These are phyloP conservation scores for Odontomyia ornata DNA, from an alignment of 2,888 invertebrate genomes.

Conservation along the genomic window DNA sequence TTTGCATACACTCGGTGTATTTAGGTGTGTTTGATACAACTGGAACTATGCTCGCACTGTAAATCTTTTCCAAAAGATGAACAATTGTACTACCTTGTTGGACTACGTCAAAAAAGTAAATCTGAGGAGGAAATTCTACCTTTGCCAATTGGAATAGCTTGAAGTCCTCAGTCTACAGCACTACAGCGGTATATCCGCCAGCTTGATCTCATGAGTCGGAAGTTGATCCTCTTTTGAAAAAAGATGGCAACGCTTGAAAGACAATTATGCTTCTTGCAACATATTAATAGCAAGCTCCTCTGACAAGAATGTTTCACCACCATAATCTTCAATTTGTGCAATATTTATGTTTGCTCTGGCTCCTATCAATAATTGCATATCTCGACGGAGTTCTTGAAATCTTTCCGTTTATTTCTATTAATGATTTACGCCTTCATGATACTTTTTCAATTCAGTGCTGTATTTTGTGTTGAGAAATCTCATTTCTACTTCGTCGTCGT, in stretches of 20 bases:
- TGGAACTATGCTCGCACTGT: conserved; percentile 87
- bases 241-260: conserved; percentile 86
- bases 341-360: conserved; percentile 92
- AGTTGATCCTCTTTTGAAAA: conserved; percentile 82
- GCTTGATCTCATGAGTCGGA: conserved; percentile 78
- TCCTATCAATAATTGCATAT: conserved; percentile 92
- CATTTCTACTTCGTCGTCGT: conserved; percentile 80
- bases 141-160: conserved; percentile 88
- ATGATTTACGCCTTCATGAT: conserved; percentile 93
- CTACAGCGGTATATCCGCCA: conserved; percentile 91
- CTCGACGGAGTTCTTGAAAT: too few relatives aligned
- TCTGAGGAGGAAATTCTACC: conserved; percentile 85
- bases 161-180: conserved; percentile 91
- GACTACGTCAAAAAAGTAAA: conserved; percentile 93
- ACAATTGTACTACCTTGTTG: conserved; percentile 94
- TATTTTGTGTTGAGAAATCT: conserved; percentile 82
- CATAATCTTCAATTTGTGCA: conserved; percentile 94
- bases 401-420: conserved; percentile 92
- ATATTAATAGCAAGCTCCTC: conserved; percentile 93
- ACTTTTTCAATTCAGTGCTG: conserved; percentile 77
- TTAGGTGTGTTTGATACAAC: conserved; percentile 85
- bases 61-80: conserved; percentile 91
- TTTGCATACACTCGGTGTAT: conserved; percentile 87
- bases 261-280: conserved; percentile 88
- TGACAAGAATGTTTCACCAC: conserved; percentile 95